Conservation (phyloP, 2,113 vertebrate species). For the Tyrannus savana region DNA sequence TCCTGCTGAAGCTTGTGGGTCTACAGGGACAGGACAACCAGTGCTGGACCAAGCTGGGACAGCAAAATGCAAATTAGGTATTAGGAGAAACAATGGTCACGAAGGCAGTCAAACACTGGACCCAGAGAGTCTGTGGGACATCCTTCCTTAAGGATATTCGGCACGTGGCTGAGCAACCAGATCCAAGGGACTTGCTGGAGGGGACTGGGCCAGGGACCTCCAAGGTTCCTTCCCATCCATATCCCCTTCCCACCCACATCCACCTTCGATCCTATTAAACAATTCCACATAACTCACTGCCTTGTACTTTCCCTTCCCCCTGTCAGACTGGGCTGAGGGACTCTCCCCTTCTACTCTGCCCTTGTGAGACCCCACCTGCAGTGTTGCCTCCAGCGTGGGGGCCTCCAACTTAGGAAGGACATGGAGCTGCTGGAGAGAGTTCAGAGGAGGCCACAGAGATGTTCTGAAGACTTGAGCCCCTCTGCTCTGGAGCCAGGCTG, state of each 20-base stretch:
- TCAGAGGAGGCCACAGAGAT: background rate
- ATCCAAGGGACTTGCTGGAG: background rate
- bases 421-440: background rate
- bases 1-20: background rate
- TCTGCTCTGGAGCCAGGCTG: background rate
- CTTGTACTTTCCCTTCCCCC: background rate
- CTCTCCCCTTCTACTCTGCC: background rate
- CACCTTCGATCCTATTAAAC: background rate
- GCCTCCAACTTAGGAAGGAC: background rate
- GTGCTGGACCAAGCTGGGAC: background rate
- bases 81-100: background rate
- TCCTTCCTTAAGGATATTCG: background rate
- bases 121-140: background rate
- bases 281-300: background rate
- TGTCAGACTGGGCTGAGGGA: fast-evolving
- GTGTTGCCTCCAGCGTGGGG: background rate
- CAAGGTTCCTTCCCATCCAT: background rate
- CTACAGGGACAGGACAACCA: background rate
- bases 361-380: background rate
- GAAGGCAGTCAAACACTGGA: fast-evolving
- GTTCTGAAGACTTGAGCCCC: background rate
- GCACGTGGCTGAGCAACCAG: background rate
- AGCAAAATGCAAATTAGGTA: background rate
- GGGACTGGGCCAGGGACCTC: background rate
- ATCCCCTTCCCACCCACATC: too few relatives aligned